A percentile compares a stretch with the other conserved stretches of the same genome.
phyloP scores from a whole-genome alignment of 2,888 invertebrate species.

The Yponomeuta plumbellus region DNA sequence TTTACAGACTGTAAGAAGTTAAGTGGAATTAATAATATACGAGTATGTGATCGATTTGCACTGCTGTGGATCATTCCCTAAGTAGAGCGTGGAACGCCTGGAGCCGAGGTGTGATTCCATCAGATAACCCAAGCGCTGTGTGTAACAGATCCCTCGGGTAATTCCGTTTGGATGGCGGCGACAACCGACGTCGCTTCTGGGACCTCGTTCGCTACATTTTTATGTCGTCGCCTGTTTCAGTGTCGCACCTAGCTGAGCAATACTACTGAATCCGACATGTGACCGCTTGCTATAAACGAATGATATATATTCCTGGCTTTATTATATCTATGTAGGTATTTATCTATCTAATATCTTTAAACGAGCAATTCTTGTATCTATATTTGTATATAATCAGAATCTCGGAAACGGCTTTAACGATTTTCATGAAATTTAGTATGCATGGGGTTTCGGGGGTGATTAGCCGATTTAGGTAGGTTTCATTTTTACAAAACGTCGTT shows the following conservation, averaged over 20 bases:
- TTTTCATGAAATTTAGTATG: too few relatives aligned
- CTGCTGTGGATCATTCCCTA: conserved; percentile 11
- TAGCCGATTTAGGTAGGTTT: too few relatives aligned
- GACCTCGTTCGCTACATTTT: conserved; percentile 13
- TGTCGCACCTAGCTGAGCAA: background rate
- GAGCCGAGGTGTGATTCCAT: conserved; percentile 11
- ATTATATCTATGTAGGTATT: too few relatives aligned
- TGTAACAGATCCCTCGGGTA: conserved; percentile 11
- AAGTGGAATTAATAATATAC: background rate
- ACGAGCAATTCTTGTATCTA: too few relatives aligned
- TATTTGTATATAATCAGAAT: too few relatives aligned
- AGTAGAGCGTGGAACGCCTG: conserved; percentile 10
- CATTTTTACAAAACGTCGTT: too few relatives aligned
- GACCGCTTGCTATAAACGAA: background rate
- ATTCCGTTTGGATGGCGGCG: conserved; percentile 11
- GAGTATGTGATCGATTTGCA: background rate
- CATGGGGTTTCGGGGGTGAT: too few relatives aligned
- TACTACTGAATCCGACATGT: background rate
- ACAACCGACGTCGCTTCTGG: conserved; percentile 11
- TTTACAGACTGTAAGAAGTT: too few relatives aligned
- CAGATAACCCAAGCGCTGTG: conserved; percentile 8
- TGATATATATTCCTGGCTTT: background rate
- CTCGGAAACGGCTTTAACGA: too few relatives aligned
- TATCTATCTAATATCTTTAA: too few relatives aligned
- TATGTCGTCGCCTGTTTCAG: conserved; percentile 9